Conservation (phyloP, 2,888 invertebrate genomes). For the Lasioglossum leucozonium region DNA sequence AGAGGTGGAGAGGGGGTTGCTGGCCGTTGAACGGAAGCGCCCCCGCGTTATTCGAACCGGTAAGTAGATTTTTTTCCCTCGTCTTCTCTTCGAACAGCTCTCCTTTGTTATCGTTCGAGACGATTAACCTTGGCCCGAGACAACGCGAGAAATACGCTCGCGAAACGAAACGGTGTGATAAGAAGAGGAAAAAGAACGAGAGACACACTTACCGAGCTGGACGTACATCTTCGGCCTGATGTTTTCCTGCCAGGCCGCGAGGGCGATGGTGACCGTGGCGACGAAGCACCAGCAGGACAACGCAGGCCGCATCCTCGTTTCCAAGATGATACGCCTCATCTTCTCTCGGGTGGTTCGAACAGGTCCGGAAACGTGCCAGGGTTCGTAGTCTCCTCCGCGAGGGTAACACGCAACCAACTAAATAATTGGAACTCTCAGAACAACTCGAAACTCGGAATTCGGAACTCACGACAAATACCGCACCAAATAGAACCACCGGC, state of each 20-base stretch:
- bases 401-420: constrained; percentile 28
- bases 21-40: constrained; percentile 8
- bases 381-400: constrained; percentile 52
- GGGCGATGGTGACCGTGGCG: constrained; percentile 79
- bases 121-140: not conserved
- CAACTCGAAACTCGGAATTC: constrained; percentile 22
- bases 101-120: constrained; percentile 9
- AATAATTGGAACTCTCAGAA: constrained; percentile 18
- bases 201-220: constrained; percentile 91
- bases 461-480: constrained; percentile 52
- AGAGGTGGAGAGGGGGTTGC: not conserved
- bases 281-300: constrained; percentile 85
- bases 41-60: constrained; percentile 15
- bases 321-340: constrained; percentile 68
- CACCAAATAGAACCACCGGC: constrained; percentile 55
- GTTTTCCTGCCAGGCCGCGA: constrained; percentile 95
- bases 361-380: constrained; percentile 66
- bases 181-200: too few relatives aligned
- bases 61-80: not conserved
- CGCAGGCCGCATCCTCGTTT: constrained; percentile 66
- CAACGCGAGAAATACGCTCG: not conserved
- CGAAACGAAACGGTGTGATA: not conserved
- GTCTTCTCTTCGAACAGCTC: constrained; percentile 7
- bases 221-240: constrained; percentile 96
- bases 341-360: constrained; percentile 62